Evolutionary conservation across 2,113 vertebrate species (phyloP).

Genomic region (Podarcis cretensis): DNA sequence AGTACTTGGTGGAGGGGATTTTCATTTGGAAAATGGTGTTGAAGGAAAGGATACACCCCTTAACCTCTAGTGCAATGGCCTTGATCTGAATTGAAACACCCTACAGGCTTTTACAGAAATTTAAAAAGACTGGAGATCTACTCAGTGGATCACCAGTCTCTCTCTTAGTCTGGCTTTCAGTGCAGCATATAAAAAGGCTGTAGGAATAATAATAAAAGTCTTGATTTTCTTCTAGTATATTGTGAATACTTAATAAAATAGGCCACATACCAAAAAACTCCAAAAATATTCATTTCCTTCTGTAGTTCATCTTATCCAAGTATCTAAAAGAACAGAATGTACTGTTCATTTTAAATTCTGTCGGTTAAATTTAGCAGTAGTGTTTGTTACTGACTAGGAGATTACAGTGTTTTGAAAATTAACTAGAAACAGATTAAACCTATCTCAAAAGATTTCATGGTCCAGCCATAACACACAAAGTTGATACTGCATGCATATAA

Average conservation of each 20-base stretch:
- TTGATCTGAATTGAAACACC: too few species aligned
- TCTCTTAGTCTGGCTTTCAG: neutral
- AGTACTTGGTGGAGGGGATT: neutral
- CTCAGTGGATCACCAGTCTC: neutral
- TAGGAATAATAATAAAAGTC: neutral
- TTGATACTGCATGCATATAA: conserved; percentile 28
- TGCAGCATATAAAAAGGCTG: rapidly evolving
- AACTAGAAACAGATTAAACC: conserved; percentile 33
- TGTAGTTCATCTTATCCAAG: neutral
- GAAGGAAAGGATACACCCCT: neutral
- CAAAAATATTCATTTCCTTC: neutral
- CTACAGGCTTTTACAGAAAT: neutral
- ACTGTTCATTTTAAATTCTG: neutral
- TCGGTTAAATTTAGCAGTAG: neutral
- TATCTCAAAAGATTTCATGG: neutral
- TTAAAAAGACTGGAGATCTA: neutral
- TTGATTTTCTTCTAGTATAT: neutral
- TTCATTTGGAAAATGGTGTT: neutral
- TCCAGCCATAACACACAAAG: neutral
- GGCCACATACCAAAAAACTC: neutral
- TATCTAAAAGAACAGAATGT: neutral
- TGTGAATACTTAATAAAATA: conserved; percentile 19
- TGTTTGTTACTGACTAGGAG: neutral
- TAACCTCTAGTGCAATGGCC: neutral
- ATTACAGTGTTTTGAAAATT: conserved; percentile 6